phyloP scores from a whole-genome alignment of 2,113 vertebrate species.

The Mola mola region DNA sequence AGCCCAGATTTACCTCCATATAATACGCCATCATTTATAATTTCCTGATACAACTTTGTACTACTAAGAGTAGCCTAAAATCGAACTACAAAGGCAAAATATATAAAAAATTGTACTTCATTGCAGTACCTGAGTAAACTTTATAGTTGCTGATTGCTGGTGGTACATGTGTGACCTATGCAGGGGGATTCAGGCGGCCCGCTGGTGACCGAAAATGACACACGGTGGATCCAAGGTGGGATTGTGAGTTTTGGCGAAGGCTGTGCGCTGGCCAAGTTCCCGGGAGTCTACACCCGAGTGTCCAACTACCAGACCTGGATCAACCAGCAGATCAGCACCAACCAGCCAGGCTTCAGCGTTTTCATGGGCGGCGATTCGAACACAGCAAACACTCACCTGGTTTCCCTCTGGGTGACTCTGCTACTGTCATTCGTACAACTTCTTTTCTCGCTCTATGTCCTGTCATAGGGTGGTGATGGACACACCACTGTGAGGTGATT shows the following conservation, averaged over 20 bases:
- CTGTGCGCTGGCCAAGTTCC: conserved; percentile 65
- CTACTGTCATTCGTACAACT: conserved; percentile 4
- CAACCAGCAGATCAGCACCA: not conserved
- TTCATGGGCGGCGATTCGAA: not conserved
- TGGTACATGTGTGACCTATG: not conserved
- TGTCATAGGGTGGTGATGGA: conserved; percentile 14
- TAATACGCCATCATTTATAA: no score
- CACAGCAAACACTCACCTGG: fast-evolving
- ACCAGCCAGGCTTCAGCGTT: conserved; percentile 35
- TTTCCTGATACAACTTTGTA: no score
- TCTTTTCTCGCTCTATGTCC: conserved; percentile 14
- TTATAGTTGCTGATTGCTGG: not conserved
- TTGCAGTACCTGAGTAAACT: no score
- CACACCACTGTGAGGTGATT: not conserved
- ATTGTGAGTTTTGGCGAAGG: conserved; percentile 87
- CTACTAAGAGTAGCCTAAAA: no score
- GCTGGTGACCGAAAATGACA: conserved; percentile 75
- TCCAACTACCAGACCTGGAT: conserved; percentile 65
- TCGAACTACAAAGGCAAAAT: no score
- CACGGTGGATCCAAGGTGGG: conserved; percentile 82
- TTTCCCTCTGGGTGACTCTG: conserved; percentile 5
- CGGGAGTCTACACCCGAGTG: conserved; percentile 65
- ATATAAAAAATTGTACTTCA: not conserved
- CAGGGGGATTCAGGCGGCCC: conserved; percentile 91
- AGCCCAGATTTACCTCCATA: no score